phyloP scores from a whole-genome alignment of 2,113 vertebrate genomes.

The Dolichallabes microphthalmus region DNA sequence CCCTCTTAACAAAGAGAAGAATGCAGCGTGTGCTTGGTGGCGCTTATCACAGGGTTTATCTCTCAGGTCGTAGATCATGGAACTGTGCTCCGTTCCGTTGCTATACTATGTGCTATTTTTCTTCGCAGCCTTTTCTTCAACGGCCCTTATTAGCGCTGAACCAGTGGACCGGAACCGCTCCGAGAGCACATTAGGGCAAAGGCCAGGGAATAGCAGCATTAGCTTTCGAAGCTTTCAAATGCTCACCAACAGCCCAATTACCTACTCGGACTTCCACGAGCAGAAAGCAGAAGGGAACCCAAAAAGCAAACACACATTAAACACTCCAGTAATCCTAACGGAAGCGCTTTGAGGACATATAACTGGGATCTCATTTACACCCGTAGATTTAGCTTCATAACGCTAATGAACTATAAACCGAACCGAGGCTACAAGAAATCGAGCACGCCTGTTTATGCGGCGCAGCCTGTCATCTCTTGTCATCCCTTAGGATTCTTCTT shows the following conservation, averaged over 20 bases:
- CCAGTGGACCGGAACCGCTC: constrained; percentile 46
- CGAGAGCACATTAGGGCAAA: not conserved
- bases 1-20: constrained; percentile 42
- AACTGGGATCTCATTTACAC: not conserved
- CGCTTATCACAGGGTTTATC: constrained; percentile 33
- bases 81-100: not conserved
- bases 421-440: not conserved
- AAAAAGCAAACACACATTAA: constrained; percentile 10
- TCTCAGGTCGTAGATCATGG: constrained; percentile 21
- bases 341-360: not conserved
- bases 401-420: not conserved
- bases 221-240: constrained; percentile 14
- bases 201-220: constrained; percentile 1
- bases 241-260: constrained; percentile 20
- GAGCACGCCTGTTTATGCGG: not conserved
- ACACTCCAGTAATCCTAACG: not conserved
- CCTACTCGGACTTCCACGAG: not conserved
- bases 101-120: not conserved
- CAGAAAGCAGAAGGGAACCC: not conserved
- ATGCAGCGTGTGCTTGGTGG: constrained; percentile 25
- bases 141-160: constrained; percentile 62
- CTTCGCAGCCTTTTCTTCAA: constrained; percentile 26
- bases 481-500: not conserved
- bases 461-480: constrained; percentile 8
- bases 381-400: not conserved